Conservation (phyloP, 2,888 invertebrate genomes). For the Hirtodrosophila alboralis region DNA sequence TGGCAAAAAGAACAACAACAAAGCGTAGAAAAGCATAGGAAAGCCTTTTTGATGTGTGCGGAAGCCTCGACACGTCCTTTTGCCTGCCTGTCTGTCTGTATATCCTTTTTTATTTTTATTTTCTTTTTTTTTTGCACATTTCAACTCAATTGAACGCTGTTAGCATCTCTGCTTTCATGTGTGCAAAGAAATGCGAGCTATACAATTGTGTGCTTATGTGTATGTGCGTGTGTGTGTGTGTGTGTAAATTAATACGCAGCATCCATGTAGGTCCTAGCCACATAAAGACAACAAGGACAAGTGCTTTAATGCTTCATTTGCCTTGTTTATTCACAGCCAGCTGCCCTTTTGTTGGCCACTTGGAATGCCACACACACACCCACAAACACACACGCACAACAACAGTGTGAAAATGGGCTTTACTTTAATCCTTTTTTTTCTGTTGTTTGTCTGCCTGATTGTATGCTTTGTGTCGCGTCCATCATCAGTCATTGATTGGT, state of each 20-base stretch:
- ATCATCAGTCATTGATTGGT: conserved; percentile 71
- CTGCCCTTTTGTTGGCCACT: conserved; percentile 76
- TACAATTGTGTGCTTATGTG: conserved; percentile 6
- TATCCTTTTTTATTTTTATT: conserved; percentile 5
- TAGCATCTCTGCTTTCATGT: conserved; percentile 63
- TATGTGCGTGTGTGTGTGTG: conserved; percentile 12
- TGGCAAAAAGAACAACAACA: conserved; percentile 35
- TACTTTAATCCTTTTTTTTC: conserved; percentile 80
- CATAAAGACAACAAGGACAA: conserved; percentile 64
- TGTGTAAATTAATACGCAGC: conserved; percentile 63
- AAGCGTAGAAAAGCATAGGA: conserved; percentile 41
- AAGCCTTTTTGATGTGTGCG: conserved; percentile 71
- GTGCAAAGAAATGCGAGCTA: conserved; percentile 67
- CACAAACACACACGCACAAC: conserved; percentile 5
- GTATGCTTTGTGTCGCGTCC: conserved; percentile 60
- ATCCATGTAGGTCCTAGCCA: conserved; percentile 28
- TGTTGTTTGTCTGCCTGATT: conserved; percentile 60
- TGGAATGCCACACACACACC: conserved; percentile 48
- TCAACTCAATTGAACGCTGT: conserved; percentile 73
- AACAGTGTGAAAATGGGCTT: conserved; percentile 66
- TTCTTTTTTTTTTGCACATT: conserved; percentile 44
- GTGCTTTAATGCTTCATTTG: conserved; percentile 83
- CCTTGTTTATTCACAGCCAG: conserved; percentile 76
- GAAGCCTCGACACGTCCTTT: conserved; percentile 70
- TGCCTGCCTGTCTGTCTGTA: conserved; percentile 19